A percentile compares a stretch with the other conserved stretches of the same genome.
Conservation (phyloP, 2,888 invertebrate species). For the Dione vanillae region DNA sequence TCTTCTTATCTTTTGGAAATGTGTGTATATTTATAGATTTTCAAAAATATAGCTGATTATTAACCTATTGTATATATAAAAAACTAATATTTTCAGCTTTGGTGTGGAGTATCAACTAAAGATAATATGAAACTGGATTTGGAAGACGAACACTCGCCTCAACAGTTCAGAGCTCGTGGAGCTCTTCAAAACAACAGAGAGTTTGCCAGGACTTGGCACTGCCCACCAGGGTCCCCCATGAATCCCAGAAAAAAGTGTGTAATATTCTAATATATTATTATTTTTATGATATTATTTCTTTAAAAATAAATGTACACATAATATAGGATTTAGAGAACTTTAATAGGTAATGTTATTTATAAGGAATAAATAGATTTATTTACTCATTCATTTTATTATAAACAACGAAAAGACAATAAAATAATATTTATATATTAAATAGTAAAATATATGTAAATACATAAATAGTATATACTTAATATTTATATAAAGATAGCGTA, state of each 20-base stretch:
- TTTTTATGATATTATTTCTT: background rate
- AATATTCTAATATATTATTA: constrained; percentile 42
- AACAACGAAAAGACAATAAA: constrained; percentile 46
- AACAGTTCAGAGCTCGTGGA: constrained; percentile 87
- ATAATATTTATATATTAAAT: constrained; percentile 30
- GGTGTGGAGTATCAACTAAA: constrained; percentile 91
- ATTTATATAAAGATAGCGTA: constrained; percentile 23
- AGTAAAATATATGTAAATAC: constrained; percentile 20
- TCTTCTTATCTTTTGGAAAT: constrained; percentile 92
- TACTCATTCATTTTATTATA: constrained; percentile 42
- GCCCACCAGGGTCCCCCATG: constrained; percentile 80
- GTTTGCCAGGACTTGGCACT: constrained; percentile 87
- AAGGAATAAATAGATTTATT: background rate
- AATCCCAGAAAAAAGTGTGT: constrained; percentile 69
- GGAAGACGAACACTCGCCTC: constrained; percentile 90
- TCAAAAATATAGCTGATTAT: background rate
- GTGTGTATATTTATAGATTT: constrained; percentile 73
- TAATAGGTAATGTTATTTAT: background rate
- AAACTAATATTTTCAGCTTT: constrained; percentile 82
- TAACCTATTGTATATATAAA: background rate
- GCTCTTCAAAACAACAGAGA: constrained; percentile 89
- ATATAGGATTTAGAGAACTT: background rate
- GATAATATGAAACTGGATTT: constrained; percentile 86
- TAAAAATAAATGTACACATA: background rate
- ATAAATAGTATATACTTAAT: constrained; percentile 27